phyloP scores from a whole-genome alignment of 1,140 invertebrate genomes.

The Rhizoglyphus robini region DNA sequence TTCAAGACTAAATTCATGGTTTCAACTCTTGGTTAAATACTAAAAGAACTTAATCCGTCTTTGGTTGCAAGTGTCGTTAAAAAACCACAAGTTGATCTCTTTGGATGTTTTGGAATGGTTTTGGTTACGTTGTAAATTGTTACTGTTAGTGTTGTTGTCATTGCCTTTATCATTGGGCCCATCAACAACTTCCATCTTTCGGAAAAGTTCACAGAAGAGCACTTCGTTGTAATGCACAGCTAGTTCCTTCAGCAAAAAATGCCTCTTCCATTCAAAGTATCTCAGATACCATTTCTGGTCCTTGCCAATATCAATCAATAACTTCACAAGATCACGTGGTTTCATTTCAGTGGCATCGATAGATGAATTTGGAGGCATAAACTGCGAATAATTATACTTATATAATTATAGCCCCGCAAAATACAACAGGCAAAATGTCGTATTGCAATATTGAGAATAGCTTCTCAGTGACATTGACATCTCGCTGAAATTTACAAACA shows the following conservation, averaged over 20 bases:
- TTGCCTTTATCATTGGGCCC: neutral
- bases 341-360: slow-evolving; percentile 32
- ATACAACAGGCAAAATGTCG: slow-evolving; percentile 32
- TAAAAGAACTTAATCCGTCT: neutral
- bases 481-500: slow-evolving; percentile 24
- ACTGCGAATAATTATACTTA: slow-evolving; percentile 30
- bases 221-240: neutral
- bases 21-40: too few relatives aligned
- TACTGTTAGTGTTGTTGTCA: too few relatives aligned
- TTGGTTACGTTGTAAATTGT: too few relatives aligned
- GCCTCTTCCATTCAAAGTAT: slow-evolving; percentile 31
- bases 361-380: slow-evolving; percentile 34
- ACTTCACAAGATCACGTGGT: slow-evolving; percentile 28
- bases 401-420: slow-evolving; percentile 31
- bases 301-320: slow-evolving; percentile 25
- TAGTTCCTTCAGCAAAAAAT: slow-evolving; percentile 1
- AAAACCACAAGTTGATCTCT: slow-evolving; percentile 6
- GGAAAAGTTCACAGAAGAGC: neutral
- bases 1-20: too few relatives aligned
- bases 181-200: neutral
- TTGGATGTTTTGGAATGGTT: too few relatives aligned
- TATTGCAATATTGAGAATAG: slow-evolving; percentile 30
- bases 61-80: neutral
- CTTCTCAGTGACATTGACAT: slow-evolving; percentile 37
- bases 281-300: slow-evolving; percentile 29